phyloP scores from a whole-genome alignment of 2,113 vertebrate genomes.

The Festucalex cinctus region DNA sequence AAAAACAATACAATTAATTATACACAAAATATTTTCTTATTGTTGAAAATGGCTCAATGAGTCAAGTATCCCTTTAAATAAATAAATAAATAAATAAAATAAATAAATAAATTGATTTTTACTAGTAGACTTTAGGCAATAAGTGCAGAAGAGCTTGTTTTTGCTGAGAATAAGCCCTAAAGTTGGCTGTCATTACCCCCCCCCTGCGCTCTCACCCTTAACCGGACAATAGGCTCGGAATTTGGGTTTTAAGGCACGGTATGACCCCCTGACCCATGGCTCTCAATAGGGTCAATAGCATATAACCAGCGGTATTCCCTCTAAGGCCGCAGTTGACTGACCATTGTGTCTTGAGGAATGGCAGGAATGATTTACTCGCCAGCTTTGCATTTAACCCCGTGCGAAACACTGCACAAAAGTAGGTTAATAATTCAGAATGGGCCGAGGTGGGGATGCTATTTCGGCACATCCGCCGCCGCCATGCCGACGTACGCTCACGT shows the following conservation, averaged over 20 bases:
- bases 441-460: slow-evolving; percentile 30
- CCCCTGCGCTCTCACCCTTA: slow-evolving; percentile 70
- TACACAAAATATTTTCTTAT: no score
- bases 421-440: slow-evolving; percentile 20
- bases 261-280: slow-evolving; percentile 75
- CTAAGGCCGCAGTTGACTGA: slow-evolving; percentile 77
- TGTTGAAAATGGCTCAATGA: no score
- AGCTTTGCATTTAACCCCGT: slow-evolving; percentile 38
- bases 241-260: slow-evolving; percentile 59
- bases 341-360: slow-evolving; percentile 55
- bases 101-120: no score
- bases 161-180: slow-evolving; percentile 58
- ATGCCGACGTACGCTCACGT: slow-evolving; percentile 32
- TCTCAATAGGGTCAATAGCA: slow-evolving; percentile 93
- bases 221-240: slow-evolving; percentile 64
- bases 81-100: no score
- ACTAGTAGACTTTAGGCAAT: slow-evolving; percentile 58
- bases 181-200: slow-evolving; percentile 59
- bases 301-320: slow-evolving; percentile 95
- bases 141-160: slow-evolving; percentile 56
- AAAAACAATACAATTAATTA: no score
- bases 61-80: no score
- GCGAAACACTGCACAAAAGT: slow-evolving; percentile 28
- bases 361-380: slow-evolving; percentile 53
- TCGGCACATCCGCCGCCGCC: slow-evolving; percentile 24